Evolutionary conservation across 2,888 invertebrate genomes (phyloP).

Genomic region (Callyntrura guangdongensis): DNA sequence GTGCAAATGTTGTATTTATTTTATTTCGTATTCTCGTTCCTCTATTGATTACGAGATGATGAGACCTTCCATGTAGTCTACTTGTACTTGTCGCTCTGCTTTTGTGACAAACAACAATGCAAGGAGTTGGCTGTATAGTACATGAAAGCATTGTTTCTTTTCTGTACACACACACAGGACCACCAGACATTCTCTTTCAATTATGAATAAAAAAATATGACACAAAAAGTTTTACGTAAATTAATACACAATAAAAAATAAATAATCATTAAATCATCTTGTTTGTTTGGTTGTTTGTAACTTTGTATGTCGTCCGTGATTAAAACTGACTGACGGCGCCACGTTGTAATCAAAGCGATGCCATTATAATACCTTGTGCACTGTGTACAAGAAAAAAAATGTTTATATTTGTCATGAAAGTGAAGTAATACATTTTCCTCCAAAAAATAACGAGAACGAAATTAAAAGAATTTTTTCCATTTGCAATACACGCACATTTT

Average conservation of each 20-base stretch:
- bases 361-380: not conserved
- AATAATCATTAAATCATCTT: slow-evolving; percentile 10
- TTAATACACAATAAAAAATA: no score
- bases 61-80: not conserved
- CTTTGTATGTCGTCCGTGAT: not conserved
- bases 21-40: no score
- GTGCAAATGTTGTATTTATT: no score
- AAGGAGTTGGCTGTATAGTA: no score
- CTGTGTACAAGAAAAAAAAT: not conserved
- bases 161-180: no score
- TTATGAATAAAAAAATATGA: not conserved
- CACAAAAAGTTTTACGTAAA: not conserved
- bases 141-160: no score
- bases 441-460: not conserved
- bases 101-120: no score
- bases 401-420: not conserved
- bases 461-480: not conserved
- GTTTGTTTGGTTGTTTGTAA: not conserved
- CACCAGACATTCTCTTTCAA: not conserved
- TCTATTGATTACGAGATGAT: no score
- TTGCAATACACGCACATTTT: not conserved
- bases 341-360: not conserved
- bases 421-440: not conserved
- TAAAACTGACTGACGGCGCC: not conserved
- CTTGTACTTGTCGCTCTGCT: no score